These are phyloP conservation scores for Pangasius macronema DNA, from an alignment of 2,797 vertebrate genomes.

Conservation along the genomic window DNA sequence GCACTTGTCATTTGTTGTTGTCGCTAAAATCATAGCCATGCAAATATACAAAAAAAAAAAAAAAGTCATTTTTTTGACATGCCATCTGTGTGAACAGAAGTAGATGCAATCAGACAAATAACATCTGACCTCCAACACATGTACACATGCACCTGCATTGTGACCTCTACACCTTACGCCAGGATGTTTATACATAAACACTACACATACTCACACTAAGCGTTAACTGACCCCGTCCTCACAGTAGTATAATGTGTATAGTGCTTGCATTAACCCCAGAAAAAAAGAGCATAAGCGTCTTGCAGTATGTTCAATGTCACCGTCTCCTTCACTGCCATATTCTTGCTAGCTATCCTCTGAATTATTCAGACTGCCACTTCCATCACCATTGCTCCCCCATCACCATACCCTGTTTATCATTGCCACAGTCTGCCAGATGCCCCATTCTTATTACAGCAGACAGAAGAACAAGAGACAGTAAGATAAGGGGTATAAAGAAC, in stretches of 20 bases:
- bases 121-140: neutral
- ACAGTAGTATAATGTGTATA: slow-evolving; percentile 7
- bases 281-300: slow-evolving; percentile 23
- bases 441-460: slow-evolving; percentile 37
- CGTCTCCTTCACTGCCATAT: slow-evolving; percentile 51
- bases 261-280: slow-evolving; percentile 33
- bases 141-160: neutral
- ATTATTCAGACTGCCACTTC: slow-evolving; percentile 55
- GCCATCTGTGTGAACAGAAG: neutral
- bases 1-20: neutral
- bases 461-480: slow-evolving; percentile 9
- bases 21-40: neutral
- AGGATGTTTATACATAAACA: neutral
- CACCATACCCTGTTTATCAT: slow-evolving; percentile 34
- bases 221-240: neutral
- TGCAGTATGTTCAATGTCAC: slow-evolving; percentile 53
- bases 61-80: neutral
- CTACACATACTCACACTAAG: neutral
- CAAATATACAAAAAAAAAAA: too few species aligned
- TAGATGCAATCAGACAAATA: neutral
- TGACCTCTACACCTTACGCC: neutral
- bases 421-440: slow-evolving; percentile 37
- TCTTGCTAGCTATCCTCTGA: slow-evolving; percentile 51
- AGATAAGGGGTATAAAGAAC: neutral
- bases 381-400: slow-evolving; percentile 52